Percentiles rank a stretch among this genome's conserved stretches.
Evolutionary conservation across 2,113 vertebrate genomes (phyloP).

Genomic region (Otolemur garnettii): DNA sequence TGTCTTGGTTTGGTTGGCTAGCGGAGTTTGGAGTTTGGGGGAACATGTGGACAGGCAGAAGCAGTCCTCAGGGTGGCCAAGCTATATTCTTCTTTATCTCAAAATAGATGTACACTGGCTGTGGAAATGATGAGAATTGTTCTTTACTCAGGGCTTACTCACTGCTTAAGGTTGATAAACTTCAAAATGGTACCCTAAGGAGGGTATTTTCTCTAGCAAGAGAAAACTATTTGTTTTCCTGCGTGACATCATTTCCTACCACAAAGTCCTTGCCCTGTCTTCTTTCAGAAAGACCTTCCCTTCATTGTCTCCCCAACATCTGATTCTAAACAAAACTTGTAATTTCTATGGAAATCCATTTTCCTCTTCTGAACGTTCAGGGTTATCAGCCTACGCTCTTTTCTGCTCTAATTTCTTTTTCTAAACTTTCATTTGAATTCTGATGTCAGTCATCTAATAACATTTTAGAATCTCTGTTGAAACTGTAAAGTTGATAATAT

Average conservation of each 20-base stretch:
- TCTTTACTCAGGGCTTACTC: neutral
- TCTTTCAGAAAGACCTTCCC: neutral
- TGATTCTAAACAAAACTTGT: neutral
- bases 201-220: neutral
- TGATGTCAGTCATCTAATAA: neutral
- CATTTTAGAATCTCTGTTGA: neutral
- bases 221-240: neutral
- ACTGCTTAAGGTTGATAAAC: neutral
- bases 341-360: neutral
- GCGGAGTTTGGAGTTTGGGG: neutral
- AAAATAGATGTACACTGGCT: neutral
- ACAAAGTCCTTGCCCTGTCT: neutral
- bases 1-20: neutral
- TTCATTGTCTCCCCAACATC: neutral
- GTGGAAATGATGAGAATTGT: neutral
- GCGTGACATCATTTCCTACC: neutral
- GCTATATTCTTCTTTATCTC: neutral
- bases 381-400: neutral
- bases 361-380: neutral
- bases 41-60: neutral
- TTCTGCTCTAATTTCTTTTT: neutral
- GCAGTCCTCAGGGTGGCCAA: neutral
- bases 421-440: neutral
- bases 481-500: neutral
- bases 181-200: neutral